Percentiles rank a stretch among this genome's conserved stretches.
phyloP scores from a whole-genome alignment of 2,797 vertebrate species.

The Geotria australis region DNA sequence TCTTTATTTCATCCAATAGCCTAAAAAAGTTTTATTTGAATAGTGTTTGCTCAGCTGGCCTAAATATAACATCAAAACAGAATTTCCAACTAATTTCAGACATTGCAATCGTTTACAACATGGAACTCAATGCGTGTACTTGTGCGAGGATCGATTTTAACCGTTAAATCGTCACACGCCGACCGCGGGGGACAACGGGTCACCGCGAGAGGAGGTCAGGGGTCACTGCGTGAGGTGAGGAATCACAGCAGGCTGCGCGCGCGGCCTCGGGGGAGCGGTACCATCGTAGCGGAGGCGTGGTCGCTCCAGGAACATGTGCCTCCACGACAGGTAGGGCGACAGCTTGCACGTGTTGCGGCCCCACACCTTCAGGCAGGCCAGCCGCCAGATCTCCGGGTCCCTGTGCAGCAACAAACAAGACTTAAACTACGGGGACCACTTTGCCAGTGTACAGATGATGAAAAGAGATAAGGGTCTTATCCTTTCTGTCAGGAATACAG shows the following conservation, averaged over 20 bases:
- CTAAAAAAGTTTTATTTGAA: not conserved
- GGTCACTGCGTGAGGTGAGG: too few species aligned
- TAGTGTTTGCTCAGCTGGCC: not conserved
- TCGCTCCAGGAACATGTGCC: constrained; percentile 80
- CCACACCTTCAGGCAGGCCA: constrained; percentile 71
- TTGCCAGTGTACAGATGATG: not conserved
- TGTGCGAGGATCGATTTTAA: too few species aligned
- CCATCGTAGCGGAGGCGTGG: constrained; percentile 84
- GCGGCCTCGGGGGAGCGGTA: constrained; percentile 7
- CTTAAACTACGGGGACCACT: not conserved
- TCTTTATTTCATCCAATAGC: too few species aligned
- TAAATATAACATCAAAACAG: not conserved
- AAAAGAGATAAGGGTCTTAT: too few species aligned
- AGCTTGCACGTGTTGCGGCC: constrained; percentile 59
- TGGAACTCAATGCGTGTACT: too few species aligned
- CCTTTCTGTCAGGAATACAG: too few species aligned
- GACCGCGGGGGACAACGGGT: too few species aligned
- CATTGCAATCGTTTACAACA: too few species aligned
- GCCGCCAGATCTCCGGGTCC: constrained; percentile 88
- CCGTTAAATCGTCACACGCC: too few species aligned
- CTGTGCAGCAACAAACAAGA: constrained; percentile 10
- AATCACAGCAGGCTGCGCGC: too few species aligned
- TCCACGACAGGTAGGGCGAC: constrained; percentile 56
- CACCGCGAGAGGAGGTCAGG: too few species aligned
- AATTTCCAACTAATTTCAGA: too few species aligned